Evolutionary conservation across 1,140 invertebrate species (phyloP).

Genomic region (Diabrotica virgifera): DNA sequence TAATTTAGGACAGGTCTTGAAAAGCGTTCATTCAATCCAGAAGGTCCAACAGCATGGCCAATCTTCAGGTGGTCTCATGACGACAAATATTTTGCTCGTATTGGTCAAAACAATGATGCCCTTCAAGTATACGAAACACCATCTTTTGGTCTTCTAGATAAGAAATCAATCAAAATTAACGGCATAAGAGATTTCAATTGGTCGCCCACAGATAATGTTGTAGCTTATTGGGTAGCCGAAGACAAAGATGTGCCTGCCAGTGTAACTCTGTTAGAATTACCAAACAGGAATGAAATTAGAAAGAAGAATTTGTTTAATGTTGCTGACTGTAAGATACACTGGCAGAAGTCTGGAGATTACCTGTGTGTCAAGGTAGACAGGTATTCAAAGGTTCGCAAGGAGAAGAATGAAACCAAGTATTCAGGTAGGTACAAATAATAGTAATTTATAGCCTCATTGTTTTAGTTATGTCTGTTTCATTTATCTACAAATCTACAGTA

Average conservation of each 20-base stretch:
- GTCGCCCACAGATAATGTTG: slow-evolving; percentile 94
- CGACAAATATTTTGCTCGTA: slow-evolving; percentile 93
- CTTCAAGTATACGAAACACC: slow-evolving; percentile 96
- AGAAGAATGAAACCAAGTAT: slow-evolving; percentile 88
- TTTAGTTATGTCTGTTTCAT: background rate
- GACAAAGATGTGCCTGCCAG: slow-evolving; percentile 87
- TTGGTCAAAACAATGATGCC: slow-evolving; percentile 66
- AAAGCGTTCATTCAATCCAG: slow-evolving; percentile 85
- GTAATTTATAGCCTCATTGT: background rate
- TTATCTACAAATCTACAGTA: too few relatives aligned
- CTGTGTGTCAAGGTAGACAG: slow-evolving; percentile 97
- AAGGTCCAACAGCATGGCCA: slow-evolving; percentile 82
- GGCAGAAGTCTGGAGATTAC: slow-evolving; percentile 98
- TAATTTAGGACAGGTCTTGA: slow-evolving; percentile 74
- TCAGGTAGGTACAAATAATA: slow-evolving; percentile 82
- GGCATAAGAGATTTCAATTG: slow-evolving; percentile 95
- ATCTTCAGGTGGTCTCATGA: slow-evolving; percentile 97
- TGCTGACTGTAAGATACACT: slow-evolving; percentile 96
- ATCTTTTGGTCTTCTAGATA: slow-evolving; percentile 88
- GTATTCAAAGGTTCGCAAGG: slow-evolving; percentile 91
- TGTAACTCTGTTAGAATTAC: slow-evolving; percentile 81
- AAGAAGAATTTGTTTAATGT: slow-evolving; percentile 98
- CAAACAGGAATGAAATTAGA: slow-evolving; percentile 86
- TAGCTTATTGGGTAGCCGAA: slow-evolving; percentile 99
- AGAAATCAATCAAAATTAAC: slow-evolving; percentile 90